Conservation (phyloP, 2,113 vertebrate genomes). For the Actinemys pallida region DNA sequence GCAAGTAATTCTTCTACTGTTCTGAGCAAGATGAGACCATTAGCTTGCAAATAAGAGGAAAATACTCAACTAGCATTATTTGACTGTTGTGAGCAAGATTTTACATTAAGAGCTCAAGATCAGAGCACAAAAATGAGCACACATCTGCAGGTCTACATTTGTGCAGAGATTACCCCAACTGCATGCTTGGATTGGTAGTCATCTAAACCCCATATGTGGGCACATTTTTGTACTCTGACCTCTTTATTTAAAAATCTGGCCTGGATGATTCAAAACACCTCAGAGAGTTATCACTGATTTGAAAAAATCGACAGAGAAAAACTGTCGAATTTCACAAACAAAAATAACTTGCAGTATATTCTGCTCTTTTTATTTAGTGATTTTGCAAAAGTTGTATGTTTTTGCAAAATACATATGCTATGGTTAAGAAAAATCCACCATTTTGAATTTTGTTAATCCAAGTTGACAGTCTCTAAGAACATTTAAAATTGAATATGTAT, state of each 20-base stretch:
- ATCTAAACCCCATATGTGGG: background rate
- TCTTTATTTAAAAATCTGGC: background rate
- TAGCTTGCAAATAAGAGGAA: background rate
- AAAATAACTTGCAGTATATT: background rate
- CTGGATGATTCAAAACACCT: background rate
- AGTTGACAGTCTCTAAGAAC: background rate
- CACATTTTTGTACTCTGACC: background rate
- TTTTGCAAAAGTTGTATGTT: background rate
- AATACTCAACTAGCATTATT: background rate
- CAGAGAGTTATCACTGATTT: background rate
- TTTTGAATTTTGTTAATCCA: background rate
- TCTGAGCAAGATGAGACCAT: background rate
- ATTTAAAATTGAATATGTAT: background rate
- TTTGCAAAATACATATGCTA: background rate
- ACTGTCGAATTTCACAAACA: background rate
- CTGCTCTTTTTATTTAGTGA: background rate
- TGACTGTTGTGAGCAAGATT: background rate
- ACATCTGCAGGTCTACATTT: background rate
- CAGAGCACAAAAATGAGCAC: background rate
- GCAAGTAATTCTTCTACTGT: background rate
- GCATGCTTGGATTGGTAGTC: rapidly evolving
- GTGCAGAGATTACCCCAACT: background rate
- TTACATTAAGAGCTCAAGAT: background rate
- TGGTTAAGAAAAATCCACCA: background rate
- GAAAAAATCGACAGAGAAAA: background rate